Conservation (phyloP, 1,140 invertebrate species). For the Sinella curviseta region DNA sequence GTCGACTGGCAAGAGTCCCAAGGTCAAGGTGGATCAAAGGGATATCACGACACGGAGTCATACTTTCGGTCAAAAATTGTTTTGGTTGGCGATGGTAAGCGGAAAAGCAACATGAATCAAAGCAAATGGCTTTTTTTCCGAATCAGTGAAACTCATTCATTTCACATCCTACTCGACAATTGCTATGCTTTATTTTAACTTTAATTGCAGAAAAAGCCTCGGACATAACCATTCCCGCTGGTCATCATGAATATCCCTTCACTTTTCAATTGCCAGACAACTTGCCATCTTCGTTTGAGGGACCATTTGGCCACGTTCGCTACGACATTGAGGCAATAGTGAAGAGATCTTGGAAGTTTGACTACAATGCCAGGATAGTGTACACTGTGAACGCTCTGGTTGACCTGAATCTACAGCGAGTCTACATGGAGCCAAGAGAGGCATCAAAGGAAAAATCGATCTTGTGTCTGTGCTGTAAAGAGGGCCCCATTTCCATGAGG, state of each 20-base stretch:
- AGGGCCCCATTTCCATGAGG: constrained; percentile 28
- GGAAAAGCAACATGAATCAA: neutral
- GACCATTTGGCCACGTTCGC: constrained; percentile 55
- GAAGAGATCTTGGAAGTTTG: constrained; percentile 58
- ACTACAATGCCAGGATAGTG: neutral
- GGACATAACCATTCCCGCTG: constrained; percentile 47
- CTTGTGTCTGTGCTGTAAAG: constrained; percentile 36
- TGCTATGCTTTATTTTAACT: neutral
- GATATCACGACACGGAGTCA: constrained; percentile 31
- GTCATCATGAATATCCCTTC: constrained; percentile 58
- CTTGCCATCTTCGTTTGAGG: constrained; percentile 59
- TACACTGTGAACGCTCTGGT: constrained; percentile 38
- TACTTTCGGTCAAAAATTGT: constrained; percentile 37
- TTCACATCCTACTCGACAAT: neutral
- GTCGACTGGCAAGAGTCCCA: constrained; percentile 29
- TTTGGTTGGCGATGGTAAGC: constrained; percentile 32
- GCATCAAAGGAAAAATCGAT: constrained; percentile 22
- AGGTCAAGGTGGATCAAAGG: neutral
- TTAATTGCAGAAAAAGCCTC: neutral
- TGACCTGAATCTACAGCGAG: constrained; percentile 32
- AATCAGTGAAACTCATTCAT: neutral
- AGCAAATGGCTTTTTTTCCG: neutral
- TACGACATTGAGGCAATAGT: constrained; percentile 53
- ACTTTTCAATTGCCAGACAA: constrained; percentile 56
- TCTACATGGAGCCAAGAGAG: neutral